Evolutionary conservation across 2,113 vertebrate species (phyloP), one percentile per base, ranked within the genome.

Genomic region (Pygoscelis adeliae): DNA sequence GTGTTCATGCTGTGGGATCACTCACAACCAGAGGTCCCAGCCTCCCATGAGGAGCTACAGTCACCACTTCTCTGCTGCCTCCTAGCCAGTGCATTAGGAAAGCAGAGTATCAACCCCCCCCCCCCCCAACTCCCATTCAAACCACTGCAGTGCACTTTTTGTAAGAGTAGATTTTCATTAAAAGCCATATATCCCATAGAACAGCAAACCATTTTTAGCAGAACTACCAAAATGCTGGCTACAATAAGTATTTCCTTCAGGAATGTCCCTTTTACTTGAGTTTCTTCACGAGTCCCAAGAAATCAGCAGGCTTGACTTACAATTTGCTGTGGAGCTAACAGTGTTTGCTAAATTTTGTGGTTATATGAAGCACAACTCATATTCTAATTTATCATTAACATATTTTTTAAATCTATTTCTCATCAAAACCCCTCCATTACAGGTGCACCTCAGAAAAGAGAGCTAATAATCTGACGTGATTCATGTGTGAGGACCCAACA

Each of bases 401-500:
- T 91, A 71, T 81, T 83, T 93, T 90, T 71, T 0, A 69, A 88
- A 95, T 84, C 65, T 73, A n/a, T 66, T 84, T 83, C 42, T 92
- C 93, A 89, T 65, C 72, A 85, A 87, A 90, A 3, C 22, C 9
- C 62, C 47, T 52, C 14, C 32, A 62, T 78, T 95, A 89, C 70
- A 95, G 92, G 86, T 94, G 85, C 30, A 95, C 46, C 61, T 93
- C 44, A 72, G 89, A 38, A 94, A 91, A 73, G 52, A 79, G 36
- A 87, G 52, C 40, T 89, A 95, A 87, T 94, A 96, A 93, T 95
- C 78, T 10, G 13, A 42, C 59, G 55, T 96, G 87, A 97, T 93
- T 96, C 42, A 95, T 89, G 50, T 66, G 58, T 95, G 85, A 89
- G 83, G 85, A 93, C n/a, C 79, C 10, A 7, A 91, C 89, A 96